A percentile compares a stretch with the other conserved stretches of the same genome.
phyloP scores from a whole-genome alignment of 1,140 invertebrate species.

The Eulimnadia texana region DNA sequence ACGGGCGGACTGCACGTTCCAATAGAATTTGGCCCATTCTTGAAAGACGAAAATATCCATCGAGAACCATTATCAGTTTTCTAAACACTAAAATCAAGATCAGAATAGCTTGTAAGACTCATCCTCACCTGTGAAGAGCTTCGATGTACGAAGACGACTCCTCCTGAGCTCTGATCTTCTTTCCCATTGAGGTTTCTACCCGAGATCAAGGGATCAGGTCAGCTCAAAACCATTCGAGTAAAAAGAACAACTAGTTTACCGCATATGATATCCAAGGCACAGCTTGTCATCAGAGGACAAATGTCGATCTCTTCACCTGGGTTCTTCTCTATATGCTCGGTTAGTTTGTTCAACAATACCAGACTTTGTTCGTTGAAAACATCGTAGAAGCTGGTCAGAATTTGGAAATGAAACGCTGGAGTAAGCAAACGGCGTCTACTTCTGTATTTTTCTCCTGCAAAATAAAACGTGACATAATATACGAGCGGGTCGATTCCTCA shows the following conservation, averaged over 20 bases:
- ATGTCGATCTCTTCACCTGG: constrained; percentile 31
- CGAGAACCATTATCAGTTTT: not conserved
- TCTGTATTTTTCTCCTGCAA: constrained; percentile 38
- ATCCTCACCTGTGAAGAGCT: constrained; percentile 37
- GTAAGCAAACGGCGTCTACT: constrained; percentile 45
- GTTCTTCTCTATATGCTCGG: constrained; percentile 27
- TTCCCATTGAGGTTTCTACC: constrained; percentile 27
- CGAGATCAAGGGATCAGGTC: constrained; percentile 63
- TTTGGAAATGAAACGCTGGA: constrained; percentile 76
- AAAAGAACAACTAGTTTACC: constrained; percentile 32
- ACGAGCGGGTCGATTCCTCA: too few species aligned
- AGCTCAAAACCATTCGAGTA: not conserved
- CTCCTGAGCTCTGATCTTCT: constrained; percentile 9
- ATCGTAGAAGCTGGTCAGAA: constrained; percentile 66
- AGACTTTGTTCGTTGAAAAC: constrained; percentile 63
- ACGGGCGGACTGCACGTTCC: constrained; percentile 49
- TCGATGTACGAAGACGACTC: constrained; percentile 38
- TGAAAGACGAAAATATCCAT: constrained; percentile 24
- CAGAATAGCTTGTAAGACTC: too few species aligned
- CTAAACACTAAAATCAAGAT: not conserved
- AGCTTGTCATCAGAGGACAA: constrained; percentile 35
- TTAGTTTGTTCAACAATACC: constrained; percentile 47
- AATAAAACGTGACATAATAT: too few species aligned
- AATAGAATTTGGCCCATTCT: constrained; percentile 16
- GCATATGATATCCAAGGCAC: constrained; percentile 42